Percentiles rank a stretch among this genome's conserved stretches.
phyloP scores from a whole-genome alignment of 2,113 vertebrate genomes.

The Melanostigma gelatinosum region DNA sequence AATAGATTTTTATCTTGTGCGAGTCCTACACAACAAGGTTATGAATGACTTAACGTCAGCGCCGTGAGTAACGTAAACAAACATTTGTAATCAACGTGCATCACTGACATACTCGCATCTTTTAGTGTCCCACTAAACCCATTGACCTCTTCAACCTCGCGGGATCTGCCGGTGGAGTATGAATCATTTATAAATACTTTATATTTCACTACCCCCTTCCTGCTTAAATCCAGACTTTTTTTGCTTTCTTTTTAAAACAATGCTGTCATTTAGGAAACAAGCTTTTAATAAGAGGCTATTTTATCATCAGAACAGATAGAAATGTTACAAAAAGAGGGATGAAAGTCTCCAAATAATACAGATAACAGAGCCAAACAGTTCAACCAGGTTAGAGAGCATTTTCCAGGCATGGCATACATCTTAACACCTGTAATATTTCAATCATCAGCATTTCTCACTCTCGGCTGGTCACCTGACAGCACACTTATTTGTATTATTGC shows the following conservation, averaged over 20 bases:
- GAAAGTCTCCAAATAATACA: too few species aligned
- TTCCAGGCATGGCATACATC: too few species aligned
- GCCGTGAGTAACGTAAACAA: conserved; percentile 1
- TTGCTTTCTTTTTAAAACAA: neutral
- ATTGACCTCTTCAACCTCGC: conserved; percentile 51
- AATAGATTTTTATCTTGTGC: neutral
- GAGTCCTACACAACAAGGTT: neutral
- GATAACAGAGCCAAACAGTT: too few species aligned
- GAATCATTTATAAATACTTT: conserved; percentile 37
- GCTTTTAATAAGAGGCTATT: too few species aligned
- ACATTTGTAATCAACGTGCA: conserved; percentile 11
- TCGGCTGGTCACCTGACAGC: too few species aligned
- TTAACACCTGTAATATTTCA: too few species aligned
- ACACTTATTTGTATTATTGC: too few species aligned
- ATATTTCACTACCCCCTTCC: neutral
- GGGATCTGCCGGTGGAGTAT: conserved; percentile 48
- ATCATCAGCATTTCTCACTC: too few species aligned
- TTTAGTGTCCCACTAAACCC: conserved; percentile 56
- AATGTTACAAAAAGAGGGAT: too few species aligned
- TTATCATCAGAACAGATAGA: neutral
- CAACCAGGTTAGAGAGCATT: too few species aligned
- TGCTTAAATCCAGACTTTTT: neutral
- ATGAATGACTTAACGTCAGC: neutral
- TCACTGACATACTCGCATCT: conserved; percentile 50
- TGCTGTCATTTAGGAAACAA: neutral